Evolutionary conservation across 2,888 invertebrate genomes (phyloP).

Genomic region (Chrysolina americana): DNA sequence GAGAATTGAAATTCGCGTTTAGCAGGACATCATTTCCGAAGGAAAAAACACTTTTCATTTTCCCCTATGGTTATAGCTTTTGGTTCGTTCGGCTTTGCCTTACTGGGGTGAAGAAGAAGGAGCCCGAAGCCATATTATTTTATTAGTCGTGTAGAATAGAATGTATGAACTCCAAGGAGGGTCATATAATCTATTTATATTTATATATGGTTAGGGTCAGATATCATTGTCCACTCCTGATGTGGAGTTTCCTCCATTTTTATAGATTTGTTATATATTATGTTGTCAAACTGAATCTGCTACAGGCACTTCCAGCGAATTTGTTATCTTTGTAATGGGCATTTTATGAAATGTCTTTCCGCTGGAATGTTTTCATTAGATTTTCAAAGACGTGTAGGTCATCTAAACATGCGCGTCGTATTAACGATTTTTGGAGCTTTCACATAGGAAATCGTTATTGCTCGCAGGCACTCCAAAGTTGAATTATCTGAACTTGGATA

Average conservation of each 20-base stretch:
- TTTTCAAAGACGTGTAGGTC: neutral
- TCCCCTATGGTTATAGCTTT: slow-evolving; percentile 40
- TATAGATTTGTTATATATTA: slow-evolving; percentile 41
- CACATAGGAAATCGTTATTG: neutral
- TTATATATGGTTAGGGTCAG: slow-evolving; percentile 50
- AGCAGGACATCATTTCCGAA: slow-evolving; percentile 39
- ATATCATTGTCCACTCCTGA: slow-evolving; percentile 44
- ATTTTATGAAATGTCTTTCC: slow-evolving; percentile 6
- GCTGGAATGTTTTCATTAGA: neutral
- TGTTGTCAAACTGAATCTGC: slow-evolving; percentile 34
- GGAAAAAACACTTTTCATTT: slow-evolving; percentile 37
- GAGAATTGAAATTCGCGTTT: slow-evolving; percentile 39
- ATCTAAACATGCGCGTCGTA: neutral
- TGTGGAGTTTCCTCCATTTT: slow-evolving; percentile 41
- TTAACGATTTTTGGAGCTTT: neutral
- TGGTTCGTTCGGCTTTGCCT: slow-evolving; percentile 34
- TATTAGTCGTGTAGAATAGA: slow-evolving; percentile 49
- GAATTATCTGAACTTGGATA: neutral
- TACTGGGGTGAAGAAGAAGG: slow-evolving; percentile 38
- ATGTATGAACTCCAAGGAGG: slow-evolving; percentile 48
- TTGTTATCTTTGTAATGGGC: slow-evolving; percentile 18
- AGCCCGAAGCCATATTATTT: slow-evolving; percentile 47
- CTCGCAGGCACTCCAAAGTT: neutral
- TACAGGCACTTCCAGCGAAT: slow-evolving; percentile 19
- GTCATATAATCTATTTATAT: slow-evolving; percentile 51